Evolutionary conservation across 1,140 invertebrate genomes (phyloP), one percentile per base, ranked within the genome.

Genomic region (Wasmannia auropunctata): DNA sequence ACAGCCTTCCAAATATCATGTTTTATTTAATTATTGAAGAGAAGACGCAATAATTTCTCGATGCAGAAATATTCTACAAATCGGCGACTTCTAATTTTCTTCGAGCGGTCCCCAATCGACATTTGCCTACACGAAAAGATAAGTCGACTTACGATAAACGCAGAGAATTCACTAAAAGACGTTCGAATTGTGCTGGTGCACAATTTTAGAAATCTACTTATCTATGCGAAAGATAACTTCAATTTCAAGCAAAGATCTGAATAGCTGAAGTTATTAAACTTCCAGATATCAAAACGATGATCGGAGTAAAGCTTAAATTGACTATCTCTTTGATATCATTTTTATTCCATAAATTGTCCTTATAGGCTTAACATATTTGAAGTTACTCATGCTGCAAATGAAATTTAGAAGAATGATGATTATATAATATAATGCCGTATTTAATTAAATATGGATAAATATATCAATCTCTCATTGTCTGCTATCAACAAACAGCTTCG

Each of bases 51-150:
- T n/a, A n/a, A n/a, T 11, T 49, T 31, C 14, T 49, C 43, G 3
- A 49, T 11, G 25, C 22, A 28, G 28, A 34, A 2, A 37, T 46
- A 25, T 16, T 37, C 40, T 34, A 25, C 34, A 72, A n/a, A 84
- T 84, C 51, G 22, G 10, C 40, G 67, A n/a, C 22, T 62, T 84
- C 56, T 84, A 75, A 84, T 84, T 75, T 84, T 5, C 28, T 75
- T 62, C 28, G 69, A 84, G 69, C 56, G 69, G 28, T 54, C 67
- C 25, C 63, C 37, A 67, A 54, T 22, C 65, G 49, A 65, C 65
- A 49, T 37, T 84, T 56, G 56, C 56, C 31, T 22, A 8, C n/a
- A 49, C 14, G 69, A 75, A 74, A 74, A 58, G 56, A 75, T 62
- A 67, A 40, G 25, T 54, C 34, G 31, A 56, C 25, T 70, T 70